Evolutionary conservation across 2,888 invertebrate species (phyloP).

Genomic region (Drosophila paucipuncta): DNA sequence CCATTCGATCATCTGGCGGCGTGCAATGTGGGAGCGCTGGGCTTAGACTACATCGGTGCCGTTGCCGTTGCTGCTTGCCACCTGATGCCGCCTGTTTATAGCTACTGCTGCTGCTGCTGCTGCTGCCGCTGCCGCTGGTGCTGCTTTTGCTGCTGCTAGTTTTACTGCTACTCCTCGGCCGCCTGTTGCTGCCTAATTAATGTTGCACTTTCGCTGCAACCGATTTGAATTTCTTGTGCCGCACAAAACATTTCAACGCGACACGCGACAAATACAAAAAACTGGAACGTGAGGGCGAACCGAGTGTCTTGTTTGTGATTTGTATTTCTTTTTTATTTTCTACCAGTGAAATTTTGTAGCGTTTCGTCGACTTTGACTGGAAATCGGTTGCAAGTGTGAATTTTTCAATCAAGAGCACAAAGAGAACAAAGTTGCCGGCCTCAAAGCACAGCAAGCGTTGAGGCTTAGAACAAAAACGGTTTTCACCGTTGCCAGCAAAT

Average conservation of each 20-base stretch:
- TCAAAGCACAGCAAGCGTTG: slow-evolving; percentile 36
- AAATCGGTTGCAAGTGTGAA: slow-evolving; percentile 2
- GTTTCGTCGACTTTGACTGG: slow-evolving; percentile 21
- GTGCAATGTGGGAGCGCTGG: slow-evolving; percentile 51
- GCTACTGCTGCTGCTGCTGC: not conserved
- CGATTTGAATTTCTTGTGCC: slow-evolving; percentile 50
- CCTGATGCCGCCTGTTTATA: slow-evolving; percentile 10
- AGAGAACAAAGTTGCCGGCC: not conserved
- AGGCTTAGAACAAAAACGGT: slow-evolving; percentile 44
- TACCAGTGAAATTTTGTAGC: slow-evolving; percentile 31
- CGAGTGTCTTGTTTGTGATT: slow-evolving; percentile 10
- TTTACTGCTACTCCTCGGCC: not conserved
- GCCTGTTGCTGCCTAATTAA: slow-evolving; percentile 40
- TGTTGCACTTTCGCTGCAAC: slow-evolving; percentile 56
- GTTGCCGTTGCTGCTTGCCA: slow-evolving; percentile 2
- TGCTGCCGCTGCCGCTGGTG: not conserved
- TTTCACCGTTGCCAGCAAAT: slow-evolving; percentile 28
- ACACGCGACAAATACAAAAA: slow-evolving; percentile 30
- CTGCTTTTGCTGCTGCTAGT: slow-evolving; percentile 2
- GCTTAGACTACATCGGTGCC: slow-evolving; percentile 63
- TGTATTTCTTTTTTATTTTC: not conserved
- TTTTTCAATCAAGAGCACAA: slow-evolving; percentile 4
- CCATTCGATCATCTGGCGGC: slow-evolving; percentile 86
- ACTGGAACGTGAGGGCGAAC: slow-evolving; percentile 2
- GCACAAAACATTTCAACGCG: slow-evolving; percentile 54